phyloP scores from a whole-genome alignment of 2,797 vertebrate genomes.

The Sebastes cheni region DNA sequence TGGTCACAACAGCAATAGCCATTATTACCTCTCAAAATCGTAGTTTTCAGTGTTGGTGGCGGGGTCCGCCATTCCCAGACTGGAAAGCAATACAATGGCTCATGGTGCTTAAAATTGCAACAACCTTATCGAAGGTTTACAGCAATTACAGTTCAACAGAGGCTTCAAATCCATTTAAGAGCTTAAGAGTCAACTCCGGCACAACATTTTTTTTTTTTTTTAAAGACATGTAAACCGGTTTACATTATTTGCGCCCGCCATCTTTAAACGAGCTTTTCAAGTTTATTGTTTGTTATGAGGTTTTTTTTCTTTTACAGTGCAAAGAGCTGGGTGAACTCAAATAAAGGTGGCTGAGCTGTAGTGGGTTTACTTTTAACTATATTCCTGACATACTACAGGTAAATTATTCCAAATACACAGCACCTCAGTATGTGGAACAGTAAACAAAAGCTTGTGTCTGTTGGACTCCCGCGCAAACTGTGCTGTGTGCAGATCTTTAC shows the following conservation, averaged over 20 bases:
- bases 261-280: not conserved
- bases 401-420: not conserved
- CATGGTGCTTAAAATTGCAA: not conserved
- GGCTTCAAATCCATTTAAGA: not conserved
- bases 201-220: not conserved
- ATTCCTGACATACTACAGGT: not conserved
- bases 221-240: not conserved
- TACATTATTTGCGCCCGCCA: not conserved
- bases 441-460: not conserved
- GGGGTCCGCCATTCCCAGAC: not conserved
- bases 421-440: not conserved
- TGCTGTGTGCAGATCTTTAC: slow-evolving; percentile 30
- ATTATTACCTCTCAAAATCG: not conserved
- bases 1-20: not conserved
- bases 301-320: not conserved
- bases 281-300: not conserved
- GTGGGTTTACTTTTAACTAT: slow-evolving; percentile 2
- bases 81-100: not conserved
- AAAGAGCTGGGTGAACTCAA: not conserved
- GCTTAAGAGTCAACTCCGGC: not conserved
- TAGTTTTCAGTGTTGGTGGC: not conserved
- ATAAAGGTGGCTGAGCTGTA: not conserved
- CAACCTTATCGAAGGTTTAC: not conserved
- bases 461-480: not conserved
- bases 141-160: not conserved